phyloP scores from a whole-genome alignment of 2,797 vertebrate genomes.

The Gallinago solitaria region DNA sequence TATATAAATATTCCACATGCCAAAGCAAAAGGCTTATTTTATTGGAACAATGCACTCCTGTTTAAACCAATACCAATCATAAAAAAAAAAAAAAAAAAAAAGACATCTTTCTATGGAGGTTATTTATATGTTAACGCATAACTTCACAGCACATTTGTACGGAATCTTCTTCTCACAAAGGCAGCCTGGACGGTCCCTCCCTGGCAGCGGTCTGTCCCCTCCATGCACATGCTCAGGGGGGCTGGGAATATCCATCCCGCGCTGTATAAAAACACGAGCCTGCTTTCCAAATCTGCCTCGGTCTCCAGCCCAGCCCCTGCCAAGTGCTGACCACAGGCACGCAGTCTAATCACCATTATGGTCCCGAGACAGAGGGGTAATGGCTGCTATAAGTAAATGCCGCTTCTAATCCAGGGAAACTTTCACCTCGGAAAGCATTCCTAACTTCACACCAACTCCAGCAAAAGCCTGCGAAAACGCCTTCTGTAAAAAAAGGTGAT shows the following conservation, averaged over 20 bases:
- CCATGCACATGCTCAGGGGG: not conserved
- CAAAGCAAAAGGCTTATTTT: slow-evolving; percentile 36
- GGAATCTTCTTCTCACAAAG: not conserved
- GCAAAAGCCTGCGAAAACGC: not conserved
- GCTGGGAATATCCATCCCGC: not conserved
- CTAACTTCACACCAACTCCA: not conserved
- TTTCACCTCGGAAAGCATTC: not conserved
- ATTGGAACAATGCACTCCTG: not conserved
- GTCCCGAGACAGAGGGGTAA: not conserved
- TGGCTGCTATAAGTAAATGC: not conserved
- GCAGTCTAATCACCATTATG: not conserved
- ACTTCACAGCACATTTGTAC: not conserved
- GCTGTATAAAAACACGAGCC: not conserved
- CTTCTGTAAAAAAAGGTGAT: not conserved
- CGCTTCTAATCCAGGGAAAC: not conserved
- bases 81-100: no score
- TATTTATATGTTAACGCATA: slow-evolving; percentile 33
- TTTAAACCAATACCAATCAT: not conserved
- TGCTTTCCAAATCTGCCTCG: slow-evolving; percentile 9
- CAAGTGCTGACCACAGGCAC: slow-evolving; percentile 34
- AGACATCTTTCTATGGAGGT: not conserved
- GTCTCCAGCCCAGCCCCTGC: not conserved
- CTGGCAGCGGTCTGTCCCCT: not conserved
- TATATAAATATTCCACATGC: slow-evolving; percentile 40
- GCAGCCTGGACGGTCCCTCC: not conserved